A percentile compares a stretch with the other conserved stretches of the same genome.
phyloP scores from a whole-genome alignment of 1,140 invertebrate genomes.

The Papilio machaon region DNA sequence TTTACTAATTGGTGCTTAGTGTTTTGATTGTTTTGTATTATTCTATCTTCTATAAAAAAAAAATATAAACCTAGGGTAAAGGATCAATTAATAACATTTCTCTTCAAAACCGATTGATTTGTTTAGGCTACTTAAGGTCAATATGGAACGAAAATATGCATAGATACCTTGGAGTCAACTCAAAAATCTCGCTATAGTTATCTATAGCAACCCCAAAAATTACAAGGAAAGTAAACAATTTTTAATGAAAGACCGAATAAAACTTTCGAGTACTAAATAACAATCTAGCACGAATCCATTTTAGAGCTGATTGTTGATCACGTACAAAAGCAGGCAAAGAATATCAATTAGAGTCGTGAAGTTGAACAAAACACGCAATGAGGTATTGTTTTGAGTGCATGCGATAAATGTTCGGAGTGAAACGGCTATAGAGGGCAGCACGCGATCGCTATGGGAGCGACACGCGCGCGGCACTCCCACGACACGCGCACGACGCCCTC shows the following conservation, averaged over 20 bases:
- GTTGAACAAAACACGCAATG: conserved; percentile 44
- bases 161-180: too few relatives aligned
- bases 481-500: conserved; percentile 62
- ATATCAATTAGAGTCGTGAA: conserved; percentile 48
- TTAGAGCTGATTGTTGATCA: conserved; percentile 20
- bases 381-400: conserved; percentile 54
- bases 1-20: too few relatives aligned
- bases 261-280: not conserved
- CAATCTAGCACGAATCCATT: not conserved
- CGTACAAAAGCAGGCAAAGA: conserved; percentile 36
- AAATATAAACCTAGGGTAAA: too few relatives aligned
- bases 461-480: conserved; percentile 78
- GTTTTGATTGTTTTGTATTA: too few relatives aligned
- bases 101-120: too few relatives aligned
- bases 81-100: too few relatives aligned
- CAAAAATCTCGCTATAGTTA: not conserved
- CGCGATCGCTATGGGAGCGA: conserved; percentile 77
- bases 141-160: too few relatives aligned
- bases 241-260: not conserved
- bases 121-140: too few relatives aligned
- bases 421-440: conserved; percentile 64
- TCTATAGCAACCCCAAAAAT: too few relatives aligned
- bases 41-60: too few relatives aligned
- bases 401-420: conserved; percentile 60
- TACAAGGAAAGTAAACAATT: not conserved